Evolutionary conservation across 2,888 invertebrate species (phyloP).

Genomic region (Perizoma affinitatum): DNA sequence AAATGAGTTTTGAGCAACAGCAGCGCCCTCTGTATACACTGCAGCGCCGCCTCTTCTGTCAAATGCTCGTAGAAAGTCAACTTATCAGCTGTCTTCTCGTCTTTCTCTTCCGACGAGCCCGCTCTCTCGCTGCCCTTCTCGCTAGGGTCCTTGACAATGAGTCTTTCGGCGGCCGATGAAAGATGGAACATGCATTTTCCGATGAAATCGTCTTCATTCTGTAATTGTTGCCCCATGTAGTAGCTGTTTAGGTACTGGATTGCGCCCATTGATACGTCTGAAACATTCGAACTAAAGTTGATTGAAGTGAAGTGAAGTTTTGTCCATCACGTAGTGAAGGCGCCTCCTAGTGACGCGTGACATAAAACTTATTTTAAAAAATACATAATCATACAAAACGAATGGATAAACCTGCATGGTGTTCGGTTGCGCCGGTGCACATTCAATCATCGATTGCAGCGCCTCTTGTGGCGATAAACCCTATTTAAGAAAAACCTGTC

Average conservation of each 20-base stretch:
- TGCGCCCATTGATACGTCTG: constrained; percentile 96
- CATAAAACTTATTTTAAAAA: too few relatives aligned
- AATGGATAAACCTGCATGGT: too few relatives aligned
- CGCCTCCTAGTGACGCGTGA: too few relatives aligned
- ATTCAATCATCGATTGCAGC: too few relatives aligned
- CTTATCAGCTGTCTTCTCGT: constrained; percentile 68
- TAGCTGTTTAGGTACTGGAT: constrained; percentile 97
- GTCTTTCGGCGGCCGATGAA: constrained; percentile 91
- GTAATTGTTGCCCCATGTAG: constrained; percentile 95
- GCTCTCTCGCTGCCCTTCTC: constrained; percentile 47
- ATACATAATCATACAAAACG: too few relatives aligned
- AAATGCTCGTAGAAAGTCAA: constrained; percentile 78
- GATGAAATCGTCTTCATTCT: constrained; percentile 96
- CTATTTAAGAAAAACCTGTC: too few relatives aligned
- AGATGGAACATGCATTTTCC: constrained; percentile 96
- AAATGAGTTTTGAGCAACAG: constrained; percentile 95
- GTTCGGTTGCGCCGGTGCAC: too few relatives aligned
- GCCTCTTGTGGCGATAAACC: too few relatives aligned
- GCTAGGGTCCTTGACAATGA: constrained; percentile 74
- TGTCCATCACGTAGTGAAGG: too few relatives aligned
- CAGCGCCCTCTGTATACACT: constrained; percentile 95
- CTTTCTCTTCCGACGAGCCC: constrained; percentile 48
- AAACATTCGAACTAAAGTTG: constrained; percentile 17
- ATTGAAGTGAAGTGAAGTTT: too few relatives aligned
- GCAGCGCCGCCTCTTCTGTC: constrained; percentile 91